Conservation (phyloP, 2,888 invertebrate species). For the Dasypolia templi region DNA sequence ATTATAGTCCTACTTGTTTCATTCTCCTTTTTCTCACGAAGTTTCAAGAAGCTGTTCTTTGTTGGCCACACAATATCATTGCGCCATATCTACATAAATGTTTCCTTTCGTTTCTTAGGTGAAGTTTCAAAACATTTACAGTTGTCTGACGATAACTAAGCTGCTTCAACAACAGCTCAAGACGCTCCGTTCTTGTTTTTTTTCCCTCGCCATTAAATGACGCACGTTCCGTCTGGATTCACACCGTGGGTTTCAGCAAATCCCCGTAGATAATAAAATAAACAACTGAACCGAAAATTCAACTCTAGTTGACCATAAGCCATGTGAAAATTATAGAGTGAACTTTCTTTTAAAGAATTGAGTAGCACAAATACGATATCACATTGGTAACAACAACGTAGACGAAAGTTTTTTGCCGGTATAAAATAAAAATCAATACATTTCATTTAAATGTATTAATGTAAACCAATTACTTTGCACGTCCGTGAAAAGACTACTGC, state of each 20-base stretch:
- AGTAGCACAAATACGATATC: no score
- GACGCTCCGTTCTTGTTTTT: conserved; percentile 50
- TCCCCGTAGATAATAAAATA: neutral
- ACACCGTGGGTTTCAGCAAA: conserved; percentile 31
- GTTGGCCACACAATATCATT: conserved; percentile 20
- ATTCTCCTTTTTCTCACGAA: conserved; percentile 20
- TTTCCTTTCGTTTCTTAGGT: conserved; percentile 29
- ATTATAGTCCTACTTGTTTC: neutral
- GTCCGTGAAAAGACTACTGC: no score
- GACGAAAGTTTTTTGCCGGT: neutral
- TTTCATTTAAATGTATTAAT: no score
- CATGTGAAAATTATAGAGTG: neutral
- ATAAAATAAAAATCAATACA: neutral
- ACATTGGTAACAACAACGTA: neutral
- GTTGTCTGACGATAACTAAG: conserved; percentile 43
- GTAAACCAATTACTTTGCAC: no score
- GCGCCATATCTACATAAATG: conserved; percentile 24
- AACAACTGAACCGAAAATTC: neutral
- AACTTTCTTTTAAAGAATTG: neutral
- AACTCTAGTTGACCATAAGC: neutral
- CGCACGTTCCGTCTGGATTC: conserved; percentile 53
- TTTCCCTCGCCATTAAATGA: conserved; percentile 53
- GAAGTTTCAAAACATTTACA: conserved; percentile 50
- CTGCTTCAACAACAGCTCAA: conserved; percentile 34
- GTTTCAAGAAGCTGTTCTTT: conserved; percentile 11